A percentile compares a stretch with the other conserved stretches of the same genome.
phyloP scores from a whole-genome alignment of 2,888 invertebrate species.

The Andrena flavipes region DNA sequence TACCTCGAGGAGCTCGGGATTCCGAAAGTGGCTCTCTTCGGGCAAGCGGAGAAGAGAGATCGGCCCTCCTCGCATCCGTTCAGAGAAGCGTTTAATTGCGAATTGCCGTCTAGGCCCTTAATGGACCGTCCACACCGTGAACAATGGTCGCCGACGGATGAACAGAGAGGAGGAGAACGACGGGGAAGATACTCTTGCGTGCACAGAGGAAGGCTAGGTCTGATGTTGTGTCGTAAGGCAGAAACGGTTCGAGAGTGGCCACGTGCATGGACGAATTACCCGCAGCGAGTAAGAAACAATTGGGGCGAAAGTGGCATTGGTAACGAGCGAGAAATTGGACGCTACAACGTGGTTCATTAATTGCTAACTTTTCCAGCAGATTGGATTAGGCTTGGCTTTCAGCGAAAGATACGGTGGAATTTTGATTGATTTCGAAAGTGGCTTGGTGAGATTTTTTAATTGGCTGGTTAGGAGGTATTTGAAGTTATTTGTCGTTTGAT shows the following conservation, averaged over 20 bases:
- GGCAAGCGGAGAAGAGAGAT: conserved; percentile 22
- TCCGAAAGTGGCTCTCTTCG: conserved; percentile 51
- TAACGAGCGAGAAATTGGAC: conserved; percentile 66
- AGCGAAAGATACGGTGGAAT: conserved; percentile 11
- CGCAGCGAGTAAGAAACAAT: conserved; percentile 62
- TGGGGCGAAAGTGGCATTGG: conserved; percentile 45
- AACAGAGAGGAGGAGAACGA: conserved; percentile 26
- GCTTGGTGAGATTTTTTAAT: too few relatives aligned
- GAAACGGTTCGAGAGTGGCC: conserved; percentile 39
- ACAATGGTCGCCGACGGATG: conserved; percentile 52
- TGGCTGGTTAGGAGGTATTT: too few relatives aligned
- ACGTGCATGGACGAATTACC: conserved; percentile 55
- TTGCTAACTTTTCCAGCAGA: conserved; percentile 48
- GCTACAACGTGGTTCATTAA: conserved; percentile 57
- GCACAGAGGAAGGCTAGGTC: conserved; percentile 17
- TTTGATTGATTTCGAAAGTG: neutral
- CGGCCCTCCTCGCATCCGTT: conserved; percentile 57
- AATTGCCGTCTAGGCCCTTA: conserved; percentile 69
- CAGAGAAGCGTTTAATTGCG: conserved; percentile 67
- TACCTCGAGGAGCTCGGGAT: conserved; percentile 16
- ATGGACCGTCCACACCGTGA: conserved; percentile 64
- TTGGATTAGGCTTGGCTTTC: conserved; percentile 34
- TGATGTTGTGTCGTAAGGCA: conserved; percentile 18
- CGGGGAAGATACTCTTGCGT: neutral
- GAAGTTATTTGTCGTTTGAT: too few relatives aligned